These are phyloP conservation scores for Drosophila kurseongensis DNA, from an alignment of 1,140 invertebrate species.

Conservation along the genomic window DNA sequence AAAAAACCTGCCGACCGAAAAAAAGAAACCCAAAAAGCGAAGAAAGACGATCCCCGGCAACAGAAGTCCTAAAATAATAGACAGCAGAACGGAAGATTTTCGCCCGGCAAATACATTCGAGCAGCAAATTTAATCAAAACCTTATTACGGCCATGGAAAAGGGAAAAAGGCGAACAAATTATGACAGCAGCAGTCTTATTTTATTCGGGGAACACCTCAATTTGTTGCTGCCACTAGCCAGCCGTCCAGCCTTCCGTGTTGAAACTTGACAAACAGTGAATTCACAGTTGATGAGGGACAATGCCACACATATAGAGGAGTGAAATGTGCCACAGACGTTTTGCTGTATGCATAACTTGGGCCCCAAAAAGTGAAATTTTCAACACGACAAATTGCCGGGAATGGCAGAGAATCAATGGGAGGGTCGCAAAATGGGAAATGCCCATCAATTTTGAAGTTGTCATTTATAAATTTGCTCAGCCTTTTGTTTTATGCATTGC, in stretches of 20 bases:
- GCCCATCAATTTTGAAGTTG: conserved; percentile 66
- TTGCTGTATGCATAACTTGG: conserved; percentile 25
- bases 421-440: conserved; percentile 6
- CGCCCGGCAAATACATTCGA: conserved; percentile 48
- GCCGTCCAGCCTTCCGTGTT: conserved; percentile 5
- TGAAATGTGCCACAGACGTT: conserved; percentile 25
- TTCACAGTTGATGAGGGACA: conserved; percentile 44
- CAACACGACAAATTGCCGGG: conserved; percentile 31
- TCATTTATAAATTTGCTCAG: conserved; percentile 76
- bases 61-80: conserved; percentile 58
- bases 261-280: conserved; percentile 42
- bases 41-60: conserved; percentile 23
- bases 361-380: conserved; percentile 48
- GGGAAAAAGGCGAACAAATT: conserved; percentile 22
- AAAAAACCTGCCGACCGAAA: conserved; percentile 13
- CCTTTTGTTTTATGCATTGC: conserved; percentile 72
- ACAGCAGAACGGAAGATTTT: conserved; percentile 42
- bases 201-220: conserved; percentile 24
- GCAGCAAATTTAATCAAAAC: conserved; percentile 75
- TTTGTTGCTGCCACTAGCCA: conserved; percentile 8
- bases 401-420: conserved; percentile 8
- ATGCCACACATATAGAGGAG: conserved; percentile 9
- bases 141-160: conserved; percentile 37
- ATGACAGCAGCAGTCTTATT: conserved; percentile 27
- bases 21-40: conserved; percentile 11